phyloP scores from a whole-genome alignment of 1,140 invertebrate genomes.

The Nephila pilipes region DNA sequence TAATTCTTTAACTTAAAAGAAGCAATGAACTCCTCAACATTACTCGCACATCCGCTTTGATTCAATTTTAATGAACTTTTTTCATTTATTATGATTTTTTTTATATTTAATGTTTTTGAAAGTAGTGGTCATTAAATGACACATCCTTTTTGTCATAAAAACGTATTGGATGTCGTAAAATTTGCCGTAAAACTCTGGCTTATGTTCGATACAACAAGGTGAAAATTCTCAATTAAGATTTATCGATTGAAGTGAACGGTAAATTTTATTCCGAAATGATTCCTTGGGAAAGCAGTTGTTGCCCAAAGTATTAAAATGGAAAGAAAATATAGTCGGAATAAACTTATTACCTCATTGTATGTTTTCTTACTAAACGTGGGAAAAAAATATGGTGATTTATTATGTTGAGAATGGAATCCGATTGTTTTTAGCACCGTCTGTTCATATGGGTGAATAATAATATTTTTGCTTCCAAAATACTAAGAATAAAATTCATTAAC shows the following conservation, averaged over 20 bases:
- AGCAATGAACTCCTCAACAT: neutral
- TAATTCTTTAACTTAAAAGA: neutral
- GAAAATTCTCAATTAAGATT: slow-evolving; percentile 38
- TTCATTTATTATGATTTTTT: neutral
- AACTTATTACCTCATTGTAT: neutral
- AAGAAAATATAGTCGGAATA: neutral
- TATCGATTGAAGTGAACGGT: neutral
- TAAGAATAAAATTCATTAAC: neutral
- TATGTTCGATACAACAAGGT: neutral
- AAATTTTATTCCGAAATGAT: slow-evolving; percentile 10
- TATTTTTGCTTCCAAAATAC: neutral
- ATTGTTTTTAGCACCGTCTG: neutral
- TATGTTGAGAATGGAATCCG: neutral
- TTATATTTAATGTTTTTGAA: slow-evolving; percentile 13
- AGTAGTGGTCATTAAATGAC: slow-evolving; percentile 13
- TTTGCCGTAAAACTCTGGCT: neutral
- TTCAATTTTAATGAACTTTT: neutral
- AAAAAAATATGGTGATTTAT: neutral
- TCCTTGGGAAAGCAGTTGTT: neutral
- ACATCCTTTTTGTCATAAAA: neutral
- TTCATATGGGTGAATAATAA: neutral
- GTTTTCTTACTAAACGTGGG: neutral
- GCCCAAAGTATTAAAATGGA: neutral
- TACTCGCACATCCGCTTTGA: neutral
- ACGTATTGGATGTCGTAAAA: slow-evolving; percentile 3